Base-by-base conservation (phyloP, 2,888 invertebrate species). In the Polyommatus icarus region DNA sequence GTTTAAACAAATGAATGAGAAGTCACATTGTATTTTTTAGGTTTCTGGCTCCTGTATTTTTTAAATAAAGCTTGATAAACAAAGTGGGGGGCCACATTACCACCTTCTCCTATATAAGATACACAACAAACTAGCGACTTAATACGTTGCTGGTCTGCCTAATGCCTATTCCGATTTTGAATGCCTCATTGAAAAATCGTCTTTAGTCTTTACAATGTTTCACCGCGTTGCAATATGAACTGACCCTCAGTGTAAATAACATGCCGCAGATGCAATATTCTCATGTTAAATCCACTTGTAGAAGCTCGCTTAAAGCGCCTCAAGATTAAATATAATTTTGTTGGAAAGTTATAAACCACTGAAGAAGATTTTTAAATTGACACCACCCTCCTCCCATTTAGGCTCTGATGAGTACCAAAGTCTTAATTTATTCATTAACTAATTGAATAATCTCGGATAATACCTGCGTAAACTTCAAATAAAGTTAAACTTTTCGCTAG, bases 391-490 rank as follows among this genome's bases (percentile, higher is more conserved):
- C 59, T 59, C 18, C 20, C 10, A 20, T 59, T 59, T 24, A n/a
- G 59, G 59, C 20, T 10, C 18, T 8, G 24, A 32, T 29, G 15
- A 67, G 29, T 29, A 67, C 29, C 15, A 20, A 29, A 61, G 15
- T 32, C 15, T 2, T 32, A 6, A 24, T 32, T 29, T 10, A 29
- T 29, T 29, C 29, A 29, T 67, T 29, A 32, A 32, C 18, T 67
- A 67, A 67, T 67, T 32, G 18, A 67, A 29, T 67, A 18, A 29
- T 29, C 67, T 67, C 29, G 29, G 61, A 61, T 61, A 67, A 67
- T 67, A 32, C 29, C 15, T 32, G 29, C 7, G 24, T 67, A 67
- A 67, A 29, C 29, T 67, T 67, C 29, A 29, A 67, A 15, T 24
- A 24, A 24, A 67, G 67, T 67, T 67, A 67, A 67, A 32, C 6